Evolutionary conservation across 2,888 invertebrate species (phyloP), one percentile per base, ranked within the genome.

Genomic region (Meliscaeva auricollis): DNA sequence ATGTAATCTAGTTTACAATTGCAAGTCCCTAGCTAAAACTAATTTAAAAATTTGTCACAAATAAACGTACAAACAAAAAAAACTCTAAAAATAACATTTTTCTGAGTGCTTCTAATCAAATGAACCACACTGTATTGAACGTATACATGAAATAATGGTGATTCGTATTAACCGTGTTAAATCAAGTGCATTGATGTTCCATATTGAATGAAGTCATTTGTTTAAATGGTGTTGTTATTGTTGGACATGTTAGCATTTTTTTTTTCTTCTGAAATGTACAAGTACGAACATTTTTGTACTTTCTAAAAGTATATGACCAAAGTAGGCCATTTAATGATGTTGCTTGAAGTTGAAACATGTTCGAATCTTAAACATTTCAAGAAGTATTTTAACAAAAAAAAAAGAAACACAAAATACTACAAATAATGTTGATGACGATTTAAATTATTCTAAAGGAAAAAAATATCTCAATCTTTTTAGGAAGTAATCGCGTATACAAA

Each of bases 171-270:
- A 50, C 66, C 35, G 50, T 50, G 50, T 50, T 35, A 50, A 66
- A 50, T 66, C 35, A 50, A 66, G 50, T 50, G 66, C 32, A 66
- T 66, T 20, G 8, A 50, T 66, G 66, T 66, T 50, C 66, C 48
- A 50, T 66, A 35, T 50, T 66, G 50, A 66, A 35, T 66, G 35
- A 66, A 66, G 66, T 66, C 48, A 66, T 66, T 48, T 66, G 32
- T 50, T 35, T 66, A 66, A 66, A 66, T 66, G 35, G 22, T 22
- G 50, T 50, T 66, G 66, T 50, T 66, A n/a, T 66, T 17, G 35
- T 35, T 50, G 66, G 3, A 32, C 32, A 48, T 56, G 22, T 46
- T 46, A 66, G n/a, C 32, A 48, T 66, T 44, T 17, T 58, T 26
- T 26, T 52, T 22, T 22, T 44, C 2, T 44, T 41, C 35, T 60